A percentile compares a stretch with the other conserved stretches of the same genome.
Evolutionary conservation across 2,113 vertebrate species (phyloP).

Genomic region (Stomatorhinus ivindoensis): DNA sequence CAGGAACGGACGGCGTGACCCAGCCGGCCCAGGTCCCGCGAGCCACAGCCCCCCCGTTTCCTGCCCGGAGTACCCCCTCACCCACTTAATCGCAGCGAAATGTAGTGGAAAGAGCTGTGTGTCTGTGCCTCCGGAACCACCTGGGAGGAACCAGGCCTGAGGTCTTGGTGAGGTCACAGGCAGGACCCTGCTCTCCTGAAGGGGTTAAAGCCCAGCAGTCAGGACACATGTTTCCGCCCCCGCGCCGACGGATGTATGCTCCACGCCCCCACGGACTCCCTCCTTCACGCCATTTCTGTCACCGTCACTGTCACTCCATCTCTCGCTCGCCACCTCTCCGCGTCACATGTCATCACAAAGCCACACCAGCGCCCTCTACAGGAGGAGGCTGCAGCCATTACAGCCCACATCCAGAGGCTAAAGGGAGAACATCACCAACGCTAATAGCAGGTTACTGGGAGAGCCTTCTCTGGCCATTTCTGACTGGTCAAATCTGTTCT

Average conservation of each 20-base stretch:
- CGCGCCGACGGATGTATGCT: neutral
- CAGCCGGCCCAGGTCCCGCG: neutral
- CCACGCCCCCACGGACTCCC: neutral
- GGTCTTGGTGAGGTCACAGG: neutral
- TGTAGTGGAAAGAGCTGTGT: neutral
- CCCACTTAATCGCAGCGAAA: neutral
- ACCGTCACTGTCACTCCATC: neutral
- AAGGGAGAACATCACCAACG: neutral
- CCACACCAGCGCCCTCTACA: neutral
- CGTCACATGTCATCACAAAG: neutral
- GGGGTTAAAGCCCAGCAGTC: neutral
- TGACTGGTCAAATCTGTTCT: neutral
- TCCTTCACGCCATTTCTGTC: neutral
- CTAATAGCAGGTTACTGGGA: neutral
- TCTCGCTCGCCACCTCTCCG: neutral
- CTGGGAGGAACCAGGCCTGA: neutral
- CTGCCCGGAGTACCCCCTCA: neutral
- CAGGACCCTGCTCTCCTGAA: neutral
- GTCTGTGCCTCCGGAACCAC: neutral
- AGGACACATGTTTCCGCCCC: neutral
- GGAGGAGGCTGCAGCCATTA: neutral
- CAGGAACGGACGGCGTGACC: neutral
- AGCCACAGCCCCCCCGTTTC: neutral
- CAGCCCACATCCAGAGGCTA: neutral
- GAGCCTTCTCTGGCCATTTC: neutral